A percentile compares a stretch with the other conserved stretches of the same genome.
These are phyloP conservation scores for Holacanthus passer DNA, from an alignment of 2,113 vertebrate species.

Conservation along the genomic window DNA sequence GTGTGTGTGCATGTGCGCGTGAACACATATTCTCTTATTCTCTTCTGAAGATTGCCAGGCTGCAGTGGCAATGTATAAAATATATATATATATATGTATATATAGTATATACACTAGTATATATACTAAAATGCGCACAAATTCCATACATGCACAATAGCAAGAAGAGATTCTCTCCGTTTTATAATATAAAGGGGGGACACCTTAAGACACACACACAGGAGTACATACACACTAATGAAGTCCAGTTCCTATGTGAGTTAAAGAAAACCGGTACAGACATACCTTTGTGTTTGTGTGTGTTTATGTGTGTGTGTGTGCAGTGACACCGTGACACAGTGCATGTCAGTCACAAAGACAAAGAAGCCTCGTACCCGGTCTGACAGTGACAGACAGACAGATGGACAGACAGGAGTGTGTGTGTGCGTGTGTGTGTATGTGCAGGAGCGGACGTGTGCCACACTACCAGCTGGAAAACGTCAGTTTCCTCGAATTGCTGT, in stretches of 20 bases:
- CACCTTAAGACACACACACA: conserved; percentile 24
- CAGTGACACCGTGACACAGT: too few species aligned
- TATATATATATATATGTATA: conserved; percentile 2
- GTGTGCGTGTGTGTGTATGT: conserved; percentile 11
- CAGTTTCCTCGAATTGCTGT: conserved; percentile 70
- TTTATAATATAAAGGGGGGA: conserved; percentile 9
- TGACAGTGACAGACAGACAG: conserved; percentile 70
- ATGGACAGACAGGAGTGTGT: conserved; percentile 56
- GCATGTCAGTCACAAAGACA: conserved; percentile 58
- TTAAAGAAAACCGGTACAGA: conserved; percentile 6
- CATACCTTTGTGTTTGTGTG: conserved; percentile 28
- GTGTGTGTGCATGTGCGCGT: conserved; percentile 30
- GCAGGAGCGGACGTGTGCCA: conserved; percentile 65
- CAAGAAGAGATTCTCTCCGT: conserved; percentile 5
- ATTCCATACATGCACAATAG: conserved; percentile 2
- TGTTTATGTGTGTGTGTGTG: too few species aligned
- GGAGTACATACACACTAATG: background rate
- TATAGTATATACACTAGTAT: background rate
- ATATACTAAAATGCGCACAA: too few species aligned
- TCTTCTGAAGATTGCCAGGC: conserved; percentile 64
- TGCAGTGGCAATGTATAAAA: conserved; percentile 30
- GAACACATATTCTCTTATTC: conserved; percentile 50
- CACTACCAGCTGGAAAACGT: conserved; percentile 75
- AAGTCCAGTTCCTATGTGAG: background rate
- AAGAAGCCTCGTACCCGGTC: conserved; percentile 48